A percentile compares a stretch with the other conserved stretches of the same genome.
These are phyloP conservation scores for Peromyscus maniculatus DNA, from an alignment of 2,113 vertebrate genomes.

Conservation along the genomic window DNA sequence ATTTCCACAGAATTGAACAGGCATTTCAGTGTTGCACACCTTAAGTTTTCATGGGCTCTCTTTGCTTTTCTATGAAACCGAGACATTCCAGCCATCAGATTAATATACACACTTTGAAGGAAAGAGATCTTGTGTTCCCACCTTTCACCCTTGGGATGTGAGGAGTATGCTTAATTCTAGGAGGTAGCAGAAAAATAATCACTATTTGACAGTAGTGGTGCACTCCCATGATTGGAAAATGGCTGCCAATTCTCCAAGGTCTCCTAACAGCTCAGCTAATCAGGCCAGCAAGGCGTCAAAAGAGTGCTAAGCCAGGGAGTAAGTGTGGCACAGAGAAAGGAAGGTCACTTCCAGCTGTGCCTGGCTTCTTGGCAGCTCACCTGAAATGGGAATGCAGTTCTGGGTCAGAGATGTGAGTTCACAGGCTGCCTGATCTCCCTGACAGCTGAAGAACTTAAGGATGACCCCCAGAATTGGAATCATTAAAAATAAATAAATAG, in stretches of 20 bases:
- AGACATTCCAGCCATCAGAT: background rate
- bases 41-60: background rate
- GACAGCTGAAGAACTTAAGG: background rate
- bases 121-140: background rate
- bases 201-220: background rate
- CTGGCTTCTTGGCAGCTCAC: background rate
- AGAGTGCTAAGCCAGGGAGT: accelerated
- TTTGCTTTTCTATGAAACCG: background rate
- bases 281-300: accelerated
- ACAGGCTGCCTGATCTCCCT: accelerated
- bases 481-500: background rate
- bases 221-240: background rate
- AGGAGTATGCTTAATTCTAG: background rate
- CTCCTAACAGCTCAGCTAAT: accelerated
- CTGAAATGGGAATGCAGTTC: background rate
- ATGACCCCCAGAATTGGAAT: background rate
- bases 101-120: background rate
- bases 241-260: background rate
- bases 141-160: background rate
- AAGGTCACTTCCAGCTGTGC: background rate
- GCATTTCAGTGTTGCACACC: background rate
- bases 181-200: background rate
- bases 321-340: background rate
- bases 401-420: background rate
- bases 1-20: background rate